Conservation (phyloP, 2,888 invertebrate genomes). For the Dyspetes luteomarginatus region DNA sequence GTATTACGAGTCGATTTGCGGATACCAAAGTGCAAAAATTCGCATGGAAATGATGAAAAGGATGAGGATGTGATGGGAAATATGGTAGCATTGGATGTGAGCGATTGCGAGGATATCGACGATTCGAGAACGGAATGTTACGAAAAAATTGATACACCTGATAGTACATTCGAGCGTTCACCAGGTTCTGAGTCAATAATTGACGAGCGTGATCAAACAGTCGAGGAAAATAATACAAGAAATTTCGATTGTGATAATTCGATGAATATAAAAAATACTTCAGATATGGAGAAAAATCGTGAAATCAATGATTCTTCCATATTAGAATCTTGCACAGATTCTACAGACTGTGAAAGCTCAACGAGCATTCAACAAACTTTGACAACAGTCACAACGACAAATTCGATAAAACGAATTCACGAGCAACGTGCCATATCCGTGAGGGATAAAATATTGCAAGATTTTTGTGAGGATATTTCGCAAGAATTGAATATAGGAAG, state of each 20-base stretch:
- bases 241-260: slow-evolving; percentile 70
- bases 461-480: slow-evolving; percentile 81
- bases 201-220: slow-evolving; percentile 69
- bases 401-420: slow-evolving; percentile 35
- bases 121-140: slow-evolving; percentile 77
- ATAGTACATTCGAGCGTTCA: slow-evolving; percentile 74
- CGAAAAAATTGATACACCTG: slow-evolving; percentile 75
- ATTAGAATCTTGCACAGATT: slow-evolving; percentile 70
- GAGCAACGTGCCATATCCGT: slow-evolving; percentile 77
- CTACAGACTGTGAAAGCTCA: slow-evolving; percentile 74
- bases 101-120: slow-evolving; percentile 78
- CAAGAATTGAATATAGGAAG: slow-evolving; percentile 81
- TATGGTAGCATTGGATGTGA: slow-evolving; percentile 77
- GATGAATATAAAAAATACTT: slow-evolving; percentile 73
- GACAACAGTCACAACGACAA: slow-evolving; percentile 2
- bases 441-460: slow-evolving; percentile 81
- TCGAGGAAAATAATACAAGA: slow-evolving; percentile 73
- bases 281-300: slow-evolving; percentile 37
- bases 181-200: slow-evolving; percentile 75
- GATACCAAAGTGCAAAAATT: slow-evolving; percentile 76
- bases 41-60: slow-evolving; percentile 78
- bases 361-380: slow-evolving; percentile 62
- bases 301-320: slow-evolving; percentile 48
- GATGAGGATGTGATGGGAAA: slow-evolving; percentile 78
- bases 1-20: slow-evolving; percentile 88